These are phyloP conservation scores for Drosophila azteca DNA, from an alignment of 1,140 invertebrate species.

Conservation along the genomic window DNA sequence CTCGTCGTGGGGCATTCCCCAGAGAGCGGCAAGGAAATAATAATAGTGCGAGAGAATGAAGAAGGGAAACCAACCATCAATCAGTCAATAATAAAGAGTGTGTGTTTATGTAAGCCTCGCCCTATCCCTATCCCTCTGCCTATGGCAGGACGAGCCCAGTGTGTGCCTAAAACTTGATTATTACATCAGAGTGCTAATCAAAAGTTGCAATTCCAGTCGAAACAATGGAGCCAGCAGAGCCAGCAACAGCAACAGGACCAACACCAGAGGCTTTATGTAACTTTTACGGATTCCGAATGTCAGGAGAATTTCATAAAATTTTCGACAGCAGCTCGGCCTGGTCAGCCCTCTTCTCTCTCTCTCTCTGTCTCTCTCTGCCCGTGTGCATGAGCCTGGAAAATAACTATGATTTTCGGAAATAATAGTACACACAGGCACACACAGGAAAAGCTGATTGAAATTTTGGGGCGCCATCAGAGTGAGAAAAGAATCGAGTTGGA, in stretches of 20 bases:
- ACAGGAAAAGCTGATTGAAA: constrained; percentile 70
- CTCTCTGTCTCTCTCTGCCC: not conserved
- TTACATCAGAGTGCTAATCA: constrained; percentile 71
- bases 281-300: constrained; percentile 46
- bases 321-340: constrained; percentile 22
- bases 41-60: constrained; percentile 49
- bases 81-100: constrained; percentile 57
- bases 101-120: constrained; percentile 29
- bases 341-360: not conserved
- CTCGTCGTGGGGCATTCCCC: constrained; percentile 35
- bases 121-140: not conserved
- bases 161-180: constrained; percentile 50
- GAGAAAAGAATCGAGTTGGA: constrained; percentile 36
- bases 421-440: constrained; percentile 7
- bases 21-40: constrained; percentile 44
- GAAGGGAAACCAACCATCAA: constrained; percentile 54
- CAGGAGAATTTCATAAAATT: constrained; percentile 62
- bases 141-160: constrained; percentile 20
- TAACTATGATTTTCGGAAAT: constrained; percentile 67
- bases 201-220: constrained; percentile 66
- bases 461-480: constrained; percentile 33
- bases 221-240: constrained; percentile 45
- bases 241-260: not conserved
- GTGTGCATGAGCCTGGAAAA: constrained; percentile 60
- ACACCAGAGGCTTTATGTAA: constrained; percentile 33